Evolutionary conservation across 2,113 vertebrate species (phyloP), one percentile per base, ranked within the genome.

Genomic region (Cacatua alba): DNA sequence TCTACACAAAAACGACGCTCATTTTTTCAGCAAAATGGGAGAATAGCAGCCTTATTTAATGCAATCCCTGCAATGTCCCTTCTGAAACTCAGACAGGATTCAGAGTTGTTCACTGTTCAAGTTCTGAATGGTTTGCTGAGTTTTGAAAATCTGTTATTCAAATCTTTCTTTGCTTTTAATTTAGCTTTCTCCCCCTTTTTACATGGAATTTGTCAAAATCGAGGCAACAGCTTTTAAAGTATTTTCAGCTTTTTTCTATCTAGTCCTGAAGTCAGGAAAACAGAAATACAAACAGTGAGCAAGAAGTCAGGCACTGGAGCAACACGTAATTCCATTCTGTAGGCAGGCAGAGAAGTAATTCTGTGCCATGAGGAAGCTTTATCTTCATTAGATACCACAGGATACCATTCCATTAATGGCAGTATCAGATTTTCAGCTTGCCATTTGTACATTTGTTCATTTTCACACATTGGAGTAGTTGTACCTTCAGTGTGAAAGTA

Each of bases 1-100:
- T 86, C 83, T 70, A 29, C 39, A 68, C 28, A 94, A 67, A 94
- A 46, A 69, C 69, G 53, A 79, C 69, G 51, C 49, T 88, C 28
- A 18, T 85, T 91, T 86, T 88, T 72, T 88, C 72, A 76, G 39
- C 49, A 75, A 88, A 91, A 51, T 43, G 17, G 72, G 51, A 76
- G 76, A 71, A 85, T 25, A 55, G 76, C 77, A 80, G 52, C 49
- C 63, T 60, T 64, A 88, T 89, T 75, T 95, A 79, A 82, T 86
- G 79, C 70, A 83, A 72, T 92, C 74, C 74, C 81, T 80, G 63
- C 78, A 85, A 67, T 43, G 46, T 48, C 59, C 76, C 46, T 89
- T 94, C 93, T 70, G 65, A 95, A 97, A 91, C 59, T 86, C 72
- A 79, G 70, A 18, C 16, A 31, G 33, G 31, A 81, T 93, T 94